phyloP scores from a whole-genome alignment of 2,113 vertebrate species.

The Crotalus tigris region DNA sequence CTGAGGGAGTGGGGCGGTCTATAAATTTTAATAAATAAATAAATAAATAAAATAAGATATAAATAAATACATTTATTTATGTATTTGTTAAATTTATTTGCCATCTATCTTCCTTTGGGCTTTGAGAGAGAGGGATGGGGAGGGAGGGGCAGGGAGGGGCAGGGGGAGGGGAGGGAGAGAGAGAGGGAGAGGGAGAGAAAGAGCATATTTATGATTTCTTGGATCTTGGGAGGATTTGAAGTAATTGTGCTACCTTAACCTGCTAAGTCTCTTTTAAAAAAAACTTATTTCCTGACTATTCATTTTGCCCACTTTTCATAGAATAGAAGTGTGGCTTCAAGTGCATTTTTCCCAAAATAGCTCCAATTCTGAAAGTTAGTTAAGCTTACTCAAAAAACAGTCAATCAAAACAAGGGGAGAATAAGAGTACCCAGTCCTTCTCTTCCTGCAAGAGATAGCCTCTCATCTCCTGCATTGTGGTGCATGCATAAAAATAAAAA shows the following conservation, averaged over 20 bases:
- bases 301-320: neutral
- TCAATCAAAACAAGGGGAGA: neutral
- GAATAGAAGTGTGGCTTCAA: neutral
- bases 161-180: too few species aligned
- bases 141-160: too few species aligned
- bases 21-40: too few species aligned
- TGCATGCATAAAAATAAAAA: neutral
- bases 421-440: neutral
- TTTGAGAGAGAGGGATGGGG: too few species aligned
- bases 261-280: neutral
- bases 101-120: too few species aligned
- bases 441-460: neutral
- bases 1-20: too few species aligned
- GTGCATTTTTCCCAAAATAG: neutral
- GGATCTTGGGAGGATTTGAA: neutral
- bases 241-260: too few species aligned
- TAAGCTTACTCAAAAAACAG: neutral
- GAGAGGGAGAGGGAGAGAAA: too few species aligned
- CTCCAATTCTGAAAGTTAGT: neutral
- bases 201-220: neutral
- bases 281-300: neutral
- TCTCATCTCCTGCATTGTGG: neutral
- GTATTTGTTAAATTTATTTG: too few species aligned
- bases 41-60: too few species aligned
- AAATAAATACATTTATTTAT: too few species aligned